Base-by-base conservation (phyloP, 2,797 vertebrate genomes). In the Fistularia commersonii region DNA sequence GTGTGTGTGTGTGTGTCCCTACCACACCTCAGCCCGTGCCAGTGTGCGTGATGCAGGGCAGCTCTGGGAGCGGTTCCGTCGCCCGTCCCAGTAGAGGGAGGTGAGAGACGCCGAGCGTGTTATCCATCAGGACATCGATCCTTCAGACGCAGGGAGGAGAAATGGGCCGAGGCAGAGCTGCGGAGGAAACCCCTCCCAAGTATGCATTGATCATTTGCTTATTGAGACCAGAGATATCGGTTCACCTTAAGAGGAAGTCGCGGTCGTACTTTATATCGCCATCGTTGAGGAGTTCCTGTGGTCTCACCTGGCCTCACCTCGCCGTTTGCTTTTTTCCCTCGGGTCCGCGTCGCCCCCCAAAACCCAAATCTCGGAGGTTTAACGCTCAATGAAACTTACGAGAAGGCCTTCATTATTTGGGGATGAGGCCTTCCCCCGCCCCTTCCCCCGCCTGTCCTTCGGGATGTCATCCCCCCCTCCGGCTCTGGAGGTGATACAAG, bases 71-170 rank as follows among this genome's bases (percentile, higher is more conserved):
- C 54, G 87, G 89, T 89, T 88, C 81, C 86, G 89, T 91, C 91
- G 90, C 89, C 87, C 81, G 85, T 85, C 71, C 83, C 74, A 68
- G 74, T 88, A 90, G 89, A 90, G 74, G 52, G 81, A 82, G 74
- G 86, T 85, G 88, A 89, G 87, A 82, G 80, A 80, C 85, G 84
- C 90, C 81, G 63, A 81, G 85, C 90, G 89, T 88, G 87, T 86
- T 90, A 93, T 92, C 91, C 89, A 91, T 93, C 90, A 92, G 84
- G 77, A 76, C 84, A 92, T 87, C 77, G 90, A 93, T 91, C 88
- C 80, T 69, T 81, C 70, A 54, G 43, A 68, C 63, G 37, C 38
- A 63, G 61, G 57, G 52, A 46, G 68, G 48, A 38, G 65, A 69
- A 55, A 56, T 42, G 43, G 45, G 41, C 41, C 51, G 42, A 52